Evolutionary conservation across 64 coral and sea anemone genomes (phyloP).

Genomic region (Astreopora myriophthalma): DNA sequence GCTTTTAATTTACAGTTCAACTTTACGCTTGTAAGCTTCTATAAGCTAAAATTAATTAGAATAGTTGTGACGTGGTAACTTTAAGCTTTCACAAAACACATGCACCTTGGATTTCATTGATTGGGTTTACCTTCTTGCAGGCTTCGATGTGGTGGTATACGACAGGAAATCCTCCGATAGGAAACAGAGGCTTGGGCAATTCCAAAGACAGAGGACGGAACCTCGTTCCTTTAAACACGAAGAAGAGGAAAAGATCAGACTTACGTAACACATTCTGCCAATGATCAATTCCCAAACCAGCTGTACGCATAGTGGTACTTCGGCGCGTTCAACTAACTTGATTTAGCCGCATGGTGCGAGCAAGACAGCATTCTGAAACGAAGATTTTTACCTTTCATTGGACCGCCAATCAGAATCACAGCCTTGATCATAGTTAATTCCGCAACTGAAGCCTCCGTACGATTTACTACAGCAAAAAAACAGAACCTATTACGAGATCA

Average conservation of each 20-base stretch:
- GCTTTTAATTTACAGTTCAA: too few species aligned
- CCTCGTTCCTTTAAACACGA: slow-evolving; percentile 72
- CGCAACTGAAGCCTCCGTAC: neutral
- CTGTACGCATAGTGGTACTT: neutral
- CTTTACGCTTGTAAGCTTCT: too few species aligned
- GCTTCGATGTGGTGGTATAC: slow-evolving; percentile 98
- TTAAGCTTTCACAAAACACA: too few species aligned
- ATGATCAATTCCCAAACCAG: too few species aligned
- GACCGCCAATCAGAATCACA: slow-evolving; percentile 91
- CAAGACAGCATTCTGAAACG: neutral
- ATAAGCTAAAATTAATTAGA: too few species aligned
- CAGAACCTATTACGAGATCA: slow-evolving; percentile 27
- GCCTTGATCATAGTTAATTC: slow-evolving; percentile 75
- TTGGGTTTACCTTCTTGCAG: slow-evolving; percentile 76
- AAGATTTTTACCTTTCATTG: slow-evolving; percentile 85
- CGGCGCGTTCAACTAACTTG: too few species aligned
- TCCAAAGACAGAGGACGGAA: slow-evolving; percentile 97
- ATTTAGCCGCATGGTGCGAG: neutral
- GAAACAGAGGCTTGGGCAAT: slow-evolving; percentile 91
- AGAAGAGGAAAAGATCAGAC: neutral
- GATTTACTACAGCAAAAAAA: neutral
- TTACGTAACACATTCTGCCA: neutral
- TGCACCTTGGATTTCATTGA: too few species aligned
- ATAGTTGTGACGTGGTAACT: too few species aligned
- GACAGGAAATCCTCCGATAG: slow-evolving; percentile 90